Base-by-base conservation (phyloP, 1,140 invertebrate genomes). In the Drosophila lini region DNA sequence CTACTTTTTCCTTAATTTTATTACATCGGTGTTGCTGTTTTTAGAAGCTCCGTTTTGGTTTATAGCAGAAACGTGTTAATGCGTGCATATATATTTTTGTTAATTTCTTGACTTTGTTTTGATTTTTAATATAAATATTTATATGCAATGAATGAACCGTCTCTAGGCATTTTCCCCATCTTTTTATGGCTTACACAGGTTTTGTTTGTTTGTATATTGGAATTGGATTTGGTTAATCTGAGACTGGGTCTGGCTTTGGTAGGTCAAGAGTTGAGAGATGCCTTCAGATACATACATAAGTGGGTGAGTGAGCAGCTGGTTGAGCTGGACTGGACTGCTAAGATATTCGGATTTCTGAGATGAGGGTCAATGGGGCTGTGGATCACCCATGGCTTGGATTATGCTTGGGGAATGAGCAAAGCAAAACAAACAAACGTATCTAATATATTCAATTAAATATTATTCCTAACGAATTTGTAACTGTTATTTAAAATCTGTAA, bases 51-150 rank as follows among this genome's bases (percentile, higher is more conserved):
- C n/a, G 8, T 34, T 45, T 55, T 65, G 48, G 73, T 50, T 76
- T 76, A 76, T 76, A 68, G 73, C 73, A 52, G 32, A 76, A 76
- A 76, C 74, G 74, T 76, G 74, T 53, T 76, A 53, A 53, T 58
- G 40, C 16, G 11, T 55, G 74, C 55, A 55, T 67, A 75, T 41
- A 32, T 57, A 32, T 83, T 74, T 55, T 36, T 59, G 53, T 52
- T 38, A 67, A 38, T 58, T 75, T 48, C 19, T 40, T 10, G 45
- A 45, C 34, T 78, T 60, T 68, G 45, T 60, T 44, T 41, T 65
- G 34, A 9, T 65, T 60, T 71, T 48, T 36, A 71, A 50, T 48
- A 71, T 71, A 41, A 71, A 71, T 71, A 70, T 71, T 71, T 71
- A 71, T 71, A 70, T 70, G 62, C 62, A 64, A 7, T 28, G 28